These are phyloP conservation scores for Zoanthus sansibaricus DNA, from an alignment of 92 coral and sea anemone species.

Conservation along the genomic window DNA sequence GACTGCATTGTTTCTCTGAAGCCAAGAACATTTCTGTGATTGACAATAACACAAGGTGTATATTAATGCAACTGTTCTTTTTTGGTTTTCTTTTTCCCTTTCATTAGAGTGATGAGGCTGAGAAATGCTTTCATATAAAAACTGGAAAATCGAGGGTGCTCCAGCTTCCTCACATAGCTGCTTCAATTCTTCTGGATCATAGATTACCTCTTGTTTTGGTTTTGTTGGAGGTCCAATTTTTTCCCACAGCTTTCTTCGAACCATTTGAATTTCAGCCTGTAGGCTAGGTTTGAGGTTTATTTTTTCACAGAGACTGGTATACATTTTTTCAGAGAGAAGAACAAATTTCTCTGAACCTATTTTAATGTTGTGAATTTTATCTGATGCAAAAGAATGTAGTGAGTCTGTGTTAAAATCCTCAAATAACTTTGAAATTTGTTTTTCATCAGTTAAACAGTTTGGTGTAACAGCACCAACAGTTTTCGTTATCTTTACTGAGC, in stretches of 20 bases:
- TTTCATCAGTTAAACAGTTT: neutral
- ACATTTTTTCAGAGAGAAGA: slow-evolving; percentile 16
- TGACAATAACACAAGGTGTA: slow-evolving; percentile 45
- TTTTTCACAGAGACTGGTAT: neutral
- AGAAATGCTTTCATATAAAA: slow-evolving; percentile 26
- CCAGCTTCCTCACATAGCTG: slow-evolving; percentile 27
- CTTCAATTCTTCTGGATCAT: slow-evolving; percentile 22
- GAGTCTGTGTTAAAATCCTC: neutral
- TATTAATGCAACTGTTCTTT: slow-evolving; percentile 38
- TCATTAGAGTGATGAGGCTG: slow-evolving; percentile 34
- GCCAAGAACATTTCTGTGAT: slow-evolving; percentile 34
- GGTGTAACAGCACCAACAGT: slow-evolving; percentile 23
- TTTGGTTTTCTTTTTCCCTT: slow-evolving; percentile 9
- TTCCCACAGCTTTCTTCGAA: neutral
- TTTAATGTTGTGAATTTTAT: slow-evolving; percentile 2
- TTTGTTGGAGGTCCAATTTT: slow-evolving; percentile 3
- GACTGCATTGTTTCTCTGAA: slow-evolving; percentile 34
- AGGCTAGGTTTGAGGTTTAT: neutral
- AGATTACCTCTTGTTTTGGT: neutral
- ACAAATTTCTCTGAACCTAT: slow-evolving; percentile 4
- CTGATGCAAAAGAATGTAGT: neutral
- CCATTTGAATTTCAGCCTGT: neutral
- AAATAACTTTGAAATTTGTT: neutral
- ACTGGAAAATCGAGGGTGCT: slow-evolving; percentile 20
- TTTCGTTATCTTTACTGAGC: neutral